A percentile compares a stretch with the other conserved stretches of the same genome.
Evolutionary conservation across 1,140 invertebrate genomes (phyloP).

Genomic region (Battus philenor): DNA sequence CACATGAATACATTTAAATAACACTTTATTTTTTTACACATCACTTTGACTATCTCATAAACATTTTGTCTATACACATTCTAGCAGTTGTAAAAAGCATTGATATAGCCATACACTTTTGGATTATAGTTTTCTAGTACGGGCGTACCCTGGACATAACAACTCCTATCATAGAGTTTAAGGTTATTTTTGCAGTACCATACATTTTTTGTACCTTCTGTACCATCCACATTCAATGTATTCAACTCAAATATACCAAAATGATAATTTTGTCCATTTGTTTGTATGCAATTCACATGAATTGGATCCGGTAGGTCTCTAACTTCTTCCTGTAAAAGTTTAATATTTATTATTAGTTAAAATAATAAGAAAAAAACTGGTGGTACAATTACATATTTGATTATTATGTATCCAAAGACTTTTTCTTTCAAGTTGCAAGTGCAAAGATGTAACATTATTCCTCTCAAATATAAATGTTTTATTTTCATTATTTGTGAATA

Average conservation of each 20-base stretch:
- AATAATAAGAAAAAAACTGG: slow-evolving; percentile 6
- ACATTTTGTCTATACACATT: slow-evolving; percentile 19
- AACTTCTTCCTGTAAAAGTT: slow-evolving; percentile 76
- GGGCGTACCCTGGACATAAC: slow-evolving; percentile 80
- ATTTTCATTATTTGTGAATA: too few species aligned
- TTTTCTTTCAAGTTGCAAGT: not conserved
- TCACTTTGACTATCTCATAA: slow-evolving; percentile 18
- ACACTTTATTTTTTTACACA: slow-evolving; percentile 42
- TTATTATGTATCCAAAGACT: not conserved
- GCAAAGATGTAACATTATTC: too few species aligned
- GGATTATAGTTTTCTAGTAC: slow-evolving; percentile 84
- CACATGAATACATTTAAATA: slow-evolving; percentile 66
- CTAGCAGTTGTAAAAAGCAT: slow-evolving; percentile 83
- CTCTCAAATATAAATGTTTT: too few species aligned
- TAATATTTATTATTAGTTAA: slow-evolving; percentile 24
- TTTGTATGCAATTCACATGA: slow-evolving; percentile 87
- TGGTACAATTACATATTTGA: slow-evolving; percentile 1
- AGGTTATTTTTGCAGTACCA: slow-evolving; percentile 84
- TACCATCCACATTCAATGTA: slow-evolving; percentile 81
- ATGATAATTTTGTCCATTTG: slow-evolving; percentile 84
- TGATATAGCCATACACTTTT: slow-evolving; percentile 84
- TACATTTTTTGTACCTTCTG: slow-evolving; percentile 83
- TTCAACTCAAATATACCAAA: slow-evolving; percentile 92
- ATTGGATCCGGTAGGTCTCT: slow-evolving; percentile 85
- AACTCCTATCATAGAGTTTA: slow-evolving; percentile 81